Percentiles rank a stretch among this genome's conserved stretches.
These are phyloP conservation scores for Caenorhabditis virilis DNA, from an alignment of 2,888 invertebrate genomes.

Conservation along the genomic window DNA sequence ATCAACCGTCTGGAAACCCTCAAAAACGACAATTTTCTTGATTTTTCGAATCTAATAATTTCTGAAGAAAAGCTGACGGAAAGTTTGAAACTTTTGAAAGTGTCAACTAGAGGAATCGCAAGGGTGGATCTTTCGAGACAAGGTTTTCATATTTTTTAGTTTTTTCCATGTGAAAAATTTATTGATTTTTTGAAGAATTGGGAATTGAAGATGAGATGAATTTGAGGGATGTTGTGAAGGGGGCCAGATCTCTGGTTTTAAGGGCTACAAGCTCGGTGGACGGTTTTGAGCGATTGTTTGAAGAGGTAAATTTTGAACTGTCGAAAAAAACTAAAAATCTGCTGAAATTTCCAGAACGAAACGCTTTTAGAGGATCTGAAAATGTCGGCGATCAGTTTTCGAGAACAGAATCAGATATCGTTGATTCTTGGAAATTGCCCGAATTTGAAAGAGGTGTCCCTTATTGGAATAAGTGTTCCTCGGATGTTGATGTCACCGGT, in stretches of 20 bases:
- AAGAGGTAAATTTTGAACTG: background rate
- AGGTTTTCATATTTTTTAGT: background rate
- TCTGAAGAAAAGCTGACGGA: background rate
- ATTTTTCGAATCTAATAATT: slow-evolving; percentile 9
- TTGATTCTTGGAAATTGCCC: slow-evolving; percentile 8
- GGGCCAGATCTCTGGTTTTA: background rate
- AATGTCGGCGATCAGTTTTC: background rate
- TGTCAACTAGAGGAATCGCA: background rate
- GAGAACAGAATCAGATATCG: slow-evolving; percentile 6
- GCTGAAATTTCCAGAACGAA: background rate
- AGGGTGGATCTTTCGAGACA: background rate
- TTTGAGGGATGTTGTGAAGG: background rate
- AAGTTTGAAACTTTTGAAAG: background rate
- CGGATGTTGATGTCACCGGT: background rate
- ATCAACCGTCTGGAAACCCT: slow-evolving; percentile 8
- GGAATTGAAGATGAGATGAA: background rate
- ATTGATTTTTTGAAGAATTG: too few relatives aligned
- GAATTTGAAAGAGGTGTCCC: slow-evolving; percentile 6
- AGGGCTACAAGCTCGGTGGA: too few relatives aligned
- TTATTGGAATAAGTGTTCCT: slow-evolving; percentile 10
- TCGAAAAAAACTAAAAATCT: background rate
- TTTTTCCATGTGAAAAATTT: background rate
- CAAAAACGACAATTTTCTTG: slow-evolving; percentile 1
- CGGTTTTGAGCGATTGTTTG: background rate
- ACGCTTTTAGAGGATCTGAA: slow-evolving; percentile 5